Evolutionary conservation across 2,888 invertebrate species (phyloP), one percentile per base, ranked within the genome.

Genomic region (Scrobipalpa costella): DNA sequence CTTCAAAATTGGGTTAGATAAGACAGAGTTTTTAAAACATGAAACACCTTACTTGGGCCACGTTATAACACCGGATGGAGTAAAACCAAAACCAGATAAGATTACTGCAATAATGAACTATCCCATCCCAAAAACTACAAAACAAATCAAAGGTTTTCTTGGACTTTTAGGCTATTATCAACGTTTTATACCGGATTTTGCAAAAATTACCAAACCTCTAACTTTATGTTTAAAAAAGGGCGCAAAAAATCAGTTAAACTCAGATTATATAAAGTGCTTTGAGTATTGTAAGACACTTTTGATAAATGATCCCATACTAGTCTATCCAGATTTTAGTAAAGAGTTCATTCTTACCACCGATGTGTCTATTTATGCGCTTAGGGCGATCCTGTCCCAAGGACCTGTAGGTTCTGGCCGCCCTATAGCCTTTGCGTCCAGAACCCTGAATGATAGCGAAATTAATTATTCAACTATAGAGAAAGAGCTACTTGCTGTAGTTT

Each of bases 81-180:
- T 75, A 6, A 73, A 75, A 63, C 75, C 75, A 0, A 73, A 76
- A 33, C 71, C 71, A 0, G 68, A 73, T 27, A 75, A 75, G 63
- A 71, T 75, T 2, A 8, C 33, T 3, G 74, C 72, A 9, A 71
- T 75, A 2, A 9, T 66, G 63, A 71, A 72, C 17, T 75, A 67
- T 36, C 73, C 75, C 0, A 44, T 75, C 8, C 74, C 76, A 0
- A 73, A 71, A 66, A 73, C 72, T 0, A 21, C 67, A 0, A 75
- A 63, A 33, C 70, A 74, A 63, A 74, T 76, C 0, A 74, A 73
- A 66, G 60, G 33, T 19, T 75, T 76, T 62, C 44, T 75, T 17
- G 75, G 75, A 0, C 61, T 77, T 5, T 6, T 75, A 0, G 74
- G 73, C 19, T 76, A 75, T 38, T 74, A 73, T 49, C 59, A 72